These are phyloP conservation scores for Cladorhizidae sp. DNA, from an alignment of 37 sponge, comb jelly and placozoan species.

Conservation along the genomic window DNA sequence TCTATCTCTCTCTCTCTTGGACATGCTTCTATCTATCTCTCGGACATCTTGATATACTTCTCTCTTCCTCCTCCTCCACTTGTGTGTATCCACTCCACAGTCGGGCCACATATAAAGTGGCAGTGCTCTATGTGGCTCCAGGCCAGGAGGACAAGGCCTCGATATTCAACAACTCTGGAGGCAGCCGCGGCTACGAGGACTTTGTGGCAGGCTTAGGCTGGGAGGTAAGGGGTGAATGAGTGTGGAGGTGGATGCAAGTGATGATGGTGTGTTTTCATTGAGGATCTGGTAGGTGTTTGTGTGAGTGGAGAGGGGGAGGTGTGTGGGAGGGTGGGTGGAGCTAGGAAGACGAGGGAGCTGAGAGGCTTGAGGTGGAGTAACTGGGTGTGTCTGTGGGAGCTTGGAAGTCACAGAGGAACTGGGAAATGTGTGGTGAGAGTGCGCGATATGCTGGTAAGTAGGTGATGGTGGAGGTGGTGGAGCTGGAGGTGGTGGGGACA, in stretches of 20 bases:
- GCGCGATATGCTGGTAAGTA: too few relatives aligned
- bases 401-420: too few relatives aligned
- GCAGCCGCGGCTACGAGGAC: constrained; percentile 87
- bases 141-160: constrained; percentile 92
- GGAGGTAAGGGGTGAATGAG: constrained; percentile 73
- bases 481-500: too few relatives aligned
- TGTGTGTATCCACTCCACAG: constrained; percentile 38
- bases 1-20: neutral
- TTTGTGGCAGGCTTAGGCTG: constrained; percentile 97
- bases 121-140: constrained; percentile 87
- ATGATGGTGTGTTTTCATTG: too few relatives aligned
- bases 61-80: constrained; percentile 8
- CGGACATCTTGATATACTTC: neutral
- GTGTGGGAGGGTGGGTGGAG: constrained; percentile 1
- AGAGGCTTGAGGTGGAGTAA: too few relatives aligned
- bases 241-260: too few relatives aligned
- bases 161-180: constrained; percentile 80
- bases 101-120: constrained; percentile 97
- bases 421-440: too few relatives aligned
- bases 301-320: neutral
- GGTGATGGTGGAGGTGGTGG: too few relatives aligned
- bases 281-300: too few relatives aligned
- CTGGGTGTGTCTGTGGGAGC: too few relatives aligned
- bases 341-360: neutral
- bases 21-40: neutral